Evolutionary conservation across 2,888 invertebrate species (phyloP), one percentile per base, ranked within the genome.

Genomic region (Ctenicera cuprea): DNA sequence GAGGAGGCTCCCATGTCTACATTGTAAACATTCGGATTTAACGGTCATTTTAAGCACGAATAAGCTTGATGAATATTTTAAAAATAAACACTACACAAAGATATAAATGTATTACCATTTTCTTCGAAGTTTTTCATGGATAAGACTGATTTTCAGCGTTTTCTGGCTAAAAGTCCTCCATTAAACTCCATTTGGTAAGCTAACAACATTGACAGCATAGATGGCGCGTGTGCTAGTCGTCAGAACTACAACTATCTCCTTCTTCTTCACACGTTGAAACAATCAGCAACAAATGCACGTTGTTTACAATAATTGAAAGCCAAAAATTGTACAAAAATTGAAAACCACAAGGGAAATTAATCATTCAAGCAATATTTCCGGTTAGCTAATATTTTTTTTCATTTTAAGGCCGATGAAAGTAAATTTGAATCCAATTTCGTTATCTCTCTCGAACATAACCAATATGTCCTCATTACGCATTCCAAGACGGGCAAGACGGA

Each of bases 151-250:
- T 88, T 89, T 90, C 89, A 90, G 89, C 89, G 89, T 89, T 90
- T 91, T 90, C 90, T 89, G 88, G 89, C 88, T 88, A 88, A 88
- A 88, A 88, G 90, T 89, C 90, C 90, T 91, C 90, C 91, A 91
- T 91, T 91, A 89, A 87, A 87, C 88, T 88, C 88, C 88, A 89
- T 88, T 88, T 88, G 87, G 87, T 88, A 88, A 88, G 88, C 90
- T 89, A 90, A 90, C 90, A 91, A 92, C 90, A 92, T 93, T 93
- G 93, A 93, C 93, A 93, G 92, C 91, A 91, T 90, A 94, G 93
- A 91, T 92, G 93, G 93, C 93, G 91, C 90, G 90, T 91, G 90
- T 86, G 88, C 88, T 89, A 88, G 87, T 87, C 88, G 89, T 89
- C 89, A 87, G 89, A 88, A 89, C 82, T 82, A 76, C 76, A 79